Evolutionary conservation across 1,140 invertebrate species (phyloP), one percentile per base, ranked within the genome.

Genomic region (Panagrolaimus sp.): DNA sequence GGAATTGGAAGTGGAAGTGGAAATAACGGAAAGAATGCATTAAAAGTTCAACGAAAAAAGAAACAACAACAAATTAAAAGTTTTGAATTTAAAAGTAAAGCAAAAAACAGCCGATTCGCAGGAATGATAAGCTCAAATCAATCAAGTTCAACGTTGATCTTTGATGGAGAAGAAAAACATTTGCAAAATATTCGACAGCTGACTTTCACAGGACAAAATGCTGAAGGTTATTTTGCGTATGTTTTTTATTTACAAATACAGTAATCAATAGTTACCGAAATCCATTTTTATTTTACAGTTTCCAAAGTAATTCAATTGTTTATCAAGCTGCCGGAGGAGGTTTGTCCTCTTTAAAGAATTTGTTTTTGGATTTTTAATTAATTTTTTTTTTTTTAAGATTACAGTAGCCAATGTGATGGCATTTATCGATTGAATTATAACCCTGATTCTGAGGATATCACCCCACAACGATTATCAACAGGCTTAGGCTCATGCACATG

Each of bases 161-260:
- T 17, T 26, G 52, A 58, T n/a, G n/a, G 52, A 12, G 28, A n/a
- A n/a, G n/a, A 73, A 48, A 63, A 63, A 28, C 73, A 75, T 68
- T 47, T 75, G 14, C 26, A 63, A 17, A 75, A 75, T 43, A 43
- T 74, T 45, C 10, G 64, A 45, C 73, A 75, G 58, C 38, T 76
- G 15, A 75, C 73, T 46, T 75, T 75, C 44, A 69, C 70, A 10
- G 73, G 73, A 14, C 68, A 72, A 17, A 75, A 75, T 76, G 73
- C 73, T n/a, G 73, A 75, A 65, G 73, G 69, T 10, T 75, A 75
- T 55, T 75, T 75, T 65, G 71, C 52, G 66, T 73, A 26, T 15
- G 62, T 44, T 32, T 14, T 63, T 69, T 71, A 38, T 38, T 38
- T 38, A 38, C 2, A 38, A 38, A 38, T n/a, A n/a, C n/a, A n/a